phyloP scores from a whole-genome alignment of 2,797 vertebrate species.

The Holocentrus rufus region DNA sequence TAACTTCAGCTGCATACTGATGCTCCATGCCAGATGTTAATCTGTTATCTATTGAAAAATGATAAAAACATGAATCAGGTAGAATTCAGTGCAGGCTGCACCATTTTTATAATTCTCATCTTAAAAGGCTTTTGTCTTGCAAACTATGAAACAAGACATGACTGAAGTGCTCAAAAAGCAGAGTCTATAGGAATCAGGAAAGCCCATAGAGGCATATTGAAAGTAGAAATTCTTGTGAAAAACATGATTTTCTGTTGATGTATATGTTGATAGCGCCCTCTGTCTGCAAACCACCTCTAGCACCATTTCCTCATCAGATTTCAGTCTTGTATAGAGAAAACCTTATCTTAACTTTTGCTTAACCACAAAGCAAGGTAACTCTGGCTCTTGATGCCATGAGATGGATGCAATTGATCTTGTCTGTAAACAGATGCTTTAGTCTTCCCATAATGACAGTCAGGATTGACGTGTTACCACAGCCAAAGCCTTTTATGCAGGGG shows the following conservation, averaged over 20 bases:
- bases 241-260: slow-evolving; percentile 19
- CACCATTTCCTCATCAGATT: slow-evolving; percentile 12
- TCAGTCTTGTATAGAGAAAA: slow-evolving; percentile 15
- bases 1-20: neutral
- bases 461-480: slow-evolving; percentile 65
- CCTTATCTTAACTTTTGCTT: slow-evolving; percentile 23
- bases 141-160: neutral
- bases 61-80: neutral
- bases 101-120: neutral
- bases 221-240: neutral
- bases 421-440: slow-evolving; percentile 51
- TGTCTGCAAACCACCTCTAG: slow-evolving; percentile 58
- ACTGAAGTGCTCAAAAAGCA: neutral
- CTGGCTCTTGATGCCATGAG: slow-evolving; percentile 6
- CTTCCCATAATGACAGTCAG: slow-evolving; percentile 55
- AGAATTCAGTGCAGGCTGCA: neutral
- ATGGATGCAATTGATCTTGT: slow-evolving; percentile 30
- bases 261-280: slow-evolving; percentile 76
- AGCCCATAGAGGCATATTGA: neutral
- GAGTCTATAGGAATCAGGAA: neutral
- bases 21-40: neutral
- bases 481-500: slow-evolving; percentile 63
- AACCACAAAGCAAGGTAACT: slow-evolving; percentile 37
- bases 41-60: neutral
- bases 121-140: too few species aligned